Percentiles rank a stretch among this genome's conserved stretches.
Evolutionary conservation across 37 sponge, comb jelly and placozoan species (phyloP).

Genomic region (Chondrilla cf. caribensis): DNA sequence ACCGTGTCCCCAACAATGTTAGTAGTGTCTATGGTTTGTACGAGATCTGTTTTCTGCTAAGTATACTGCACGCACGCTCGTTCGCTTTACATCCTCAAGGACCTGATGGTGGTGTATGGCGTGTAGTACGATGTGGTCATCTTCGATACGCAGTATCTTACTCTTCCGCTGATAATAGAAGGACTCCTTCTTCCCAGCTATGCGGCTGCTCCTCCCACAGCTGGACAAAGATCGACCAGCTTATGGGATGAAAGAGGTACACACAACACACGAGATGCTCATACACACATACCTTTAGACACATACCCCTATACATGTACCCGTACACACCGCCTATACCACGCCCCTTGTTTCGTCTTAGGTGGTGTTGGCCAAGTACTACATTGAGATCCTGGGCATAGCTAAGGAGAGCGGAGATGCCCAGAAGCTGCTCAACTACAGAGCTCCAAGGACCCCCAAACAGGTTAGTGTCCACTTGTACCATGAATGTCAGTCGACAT

Average conservation of each 20-base stretch:
- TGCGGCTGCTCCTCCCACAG: constrained; percentile 85
- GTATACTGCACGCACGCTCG: too few relatives aligned
- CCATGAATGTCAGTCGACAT: too few relatives aligned
- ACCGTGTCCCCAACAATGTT: too few relatives aligned
- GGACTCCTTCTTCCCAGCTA: constrained; percentile 71
- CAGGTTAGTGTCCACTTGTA: constrained; percentile 35
- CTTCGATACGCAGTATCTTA: background rate
- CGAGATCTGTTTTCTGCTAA: too few relatives aligned
- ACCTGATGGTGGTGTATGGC: too few relatives aligned
- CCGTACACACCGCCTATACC: background rate
- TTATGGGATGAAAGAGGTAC: constrained; percentile 88
- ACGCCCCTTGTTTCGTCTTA: background rate
- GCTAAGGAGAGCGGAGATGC: constrained; percentile 89
- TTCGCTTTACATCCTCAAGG: too few relatives aligned
- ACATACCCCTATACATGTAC: background rate
- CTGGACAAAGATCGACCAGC: constrained; percentile 72
- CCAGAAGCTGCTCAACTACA: constrained; percentile 86
- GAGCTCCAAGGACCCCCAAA: constrained; percentile 77
- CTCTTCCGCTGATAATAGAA: background rate
- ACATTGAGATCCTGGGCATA: constrained; percentile 92
- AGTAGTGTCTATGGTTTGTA: too few relatives aligned
- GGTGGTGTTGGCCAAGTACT: constrained; percentile 82
- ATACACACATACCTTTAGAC: too few relatives aligned
- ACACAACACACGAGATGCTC: background rate
- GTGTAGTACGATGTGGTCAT: too few relatives aligned